Evolutionary conservation across 2,888 invertebrate genomes (phyloP).

Genomic region (Conchocele bisecta): DNA sequence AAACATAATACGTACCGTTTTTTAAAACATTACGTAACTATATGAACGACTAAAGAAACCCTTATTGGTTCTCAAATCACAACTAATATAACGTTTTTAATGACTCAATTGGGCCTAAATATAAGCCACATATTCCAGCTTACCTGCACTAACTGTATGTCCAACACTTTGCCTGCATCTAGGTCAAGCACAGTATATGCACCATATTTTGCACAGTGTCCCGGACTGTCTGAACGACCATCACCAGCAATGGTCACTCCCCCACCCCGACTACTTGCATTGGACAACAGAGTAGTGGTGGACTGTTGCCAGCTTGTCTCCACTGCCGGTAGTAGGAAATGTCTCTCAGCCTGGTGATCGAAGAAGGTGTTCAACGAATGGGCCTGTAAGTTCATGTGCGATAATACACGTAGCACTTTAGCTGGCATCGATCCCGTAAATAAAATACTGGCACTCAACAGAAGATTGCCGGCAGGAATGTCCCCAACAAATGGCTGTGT

Average conservation of each 20-base stretch:
- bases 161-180: background rate
- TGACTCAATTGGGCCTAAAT: no score
- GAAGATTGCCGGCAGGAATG: conserved; percentile 8
- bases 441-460: conserved; percentile 5
- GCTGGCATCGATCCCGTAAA: conserved; percentile 7
- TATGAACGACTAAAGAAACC: no score
- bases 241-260: conserved; percentile 2
- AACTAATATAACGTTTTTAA: no score
- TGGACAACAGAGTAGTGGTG: background rate
- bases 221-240: conserved; percentile 14
- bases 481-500: background rate
- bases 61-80: no score
- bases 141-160: no score
- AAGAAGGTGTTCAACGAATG: background rate
- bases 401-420: background rate
- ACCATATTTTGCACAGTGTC: conserved; percentile 12
- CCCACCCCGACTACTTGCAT: background rate
- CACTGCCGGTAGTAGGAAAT: background rate
- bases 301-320: no score
- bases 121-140: no score
- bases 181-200: conserved; percentile 5
- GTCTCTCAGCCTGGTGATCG: conserved; percentile 11
- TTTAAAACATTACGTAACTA: no score
- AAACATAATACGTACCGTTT: no score
- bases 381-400: background rate